Evolutionary conservation across 1,140 invertebrate species (phyloP).

Genomic region (Heliothis virescens): DNA sequence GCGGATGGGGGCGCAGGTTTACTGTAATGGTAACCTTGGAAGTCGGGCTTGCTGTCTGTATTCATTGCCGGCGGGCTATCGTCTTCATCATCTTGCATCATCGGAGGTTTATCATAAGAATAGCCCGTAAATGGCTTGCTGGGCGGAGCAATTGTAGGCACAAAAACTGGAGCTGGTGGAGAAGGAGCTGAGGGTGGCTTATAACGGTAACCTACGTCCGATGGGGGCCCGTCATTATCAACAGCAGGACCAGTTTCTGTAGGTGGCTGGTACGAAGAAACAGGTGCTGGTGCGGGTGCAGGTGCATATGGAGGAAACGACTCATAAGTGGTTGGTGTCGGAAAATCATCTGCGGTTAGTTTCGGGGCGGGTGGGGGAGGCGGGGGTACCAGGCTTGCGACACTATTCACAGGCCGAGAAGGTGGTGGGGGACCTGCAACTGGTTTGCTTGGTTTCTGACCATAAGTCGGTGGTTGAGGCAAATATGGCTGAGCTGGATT

Average conservation of each 20-base stretch:
- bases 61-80: constrained; percentile 56
- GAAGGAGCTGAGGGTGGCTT: constrained; percentile 66
- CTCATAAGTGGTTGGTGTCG: constrained; percentile 73
- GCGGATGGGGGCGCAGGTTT: constrained; percentile 68
- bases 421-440: constrained; percentile 57
- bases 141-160: constrained; percentile 70
- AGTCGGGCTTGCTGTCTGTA: constrained; percentile 65
- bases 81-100: constrained; percentile 33
- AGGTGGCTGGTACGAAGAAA: constrained; percentile 27
- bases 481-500: constrained; percentile 85
- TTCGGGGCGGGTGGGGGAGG: constrained; percentile 75
- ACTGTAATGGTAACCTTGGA: constrained; percentile 74
- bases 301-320: constrained; percentile 76
- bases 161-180: constrained; percentile 55
- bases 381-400: constrained; percentile 74
- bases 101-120: constrained; percentile 73
- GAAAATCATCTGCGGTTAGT: constrained; percentile 68
- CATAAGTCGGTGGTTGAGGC: constrained; percentile 67
- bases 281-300: constrained; percentile 49
- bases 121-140: constrained; percentile 70
- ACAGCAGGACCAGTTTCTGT: constrained; percentile 35
- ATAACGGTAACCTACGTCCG: constrained; percentile 72
- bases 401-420: constrained; percentile 52
- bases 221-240: constrained; percentile 55
- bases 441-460: constrained; percentile 72